Evolutionary conservation across 1,140 invertebrate genomes (phyloP), one percentile per base, ranked within the genome.

Genomic region (Tetragnatha versicolor): DNA sequence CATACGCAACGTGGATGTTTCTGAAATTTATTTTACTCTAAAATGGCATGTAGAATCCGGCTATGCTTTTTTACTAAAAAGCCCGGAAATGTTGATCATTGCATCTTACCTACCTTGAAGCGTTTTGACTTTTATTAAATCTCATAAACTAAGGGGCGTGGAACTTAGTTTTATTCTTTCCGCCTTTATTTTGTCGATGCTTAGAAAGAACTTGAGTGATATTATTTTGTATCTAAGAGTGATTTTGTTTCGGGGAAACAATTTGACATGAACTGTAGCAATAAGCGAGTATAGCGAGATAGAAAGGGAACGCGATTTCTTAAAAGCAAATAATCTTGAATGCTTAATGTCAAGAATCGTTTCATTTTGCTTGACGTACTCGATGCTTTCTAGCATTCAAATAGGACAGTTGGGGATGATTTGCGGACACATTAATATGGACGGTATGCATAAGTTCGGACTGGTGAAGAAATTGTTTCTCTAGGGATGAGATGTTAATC

Each of bases 121-220:
- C 65, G 33, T 49, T 68, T 68, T 68, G 65, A 68, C 65, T 68
- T 49, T 68, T 68, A 68, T 68, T 68, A 68, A 68, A 68, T 68
- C 65, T 68, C 35, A 49, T 68, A 68, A 68, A 49, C 37, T 47
- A 29, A 27, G 35, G 12, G 31, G 55, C 31, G 55, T n/a, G 27
- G n/a, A n/a, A n/a, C 10, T 55, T 58, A 33, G 20, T 63, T 63
- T 25, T 42, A 9, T 45, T 45, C 39, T 45, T 45, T 45, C 17
- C 17, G 37, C 42, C 35, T n/a, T 63, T 63, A 35, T 37, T 63
- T 12, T n/a, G 2, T 31, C 1, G 17, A 17, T 31, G 14, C 2
- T 9, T 2, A 2, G 55, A 7, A 58, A 58, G 22, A 33, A 17
- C 14, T 31, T n/a, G 53, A 29, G n/a, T 39, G 33, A 20, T 42